phyloP scores from a whole-genome alignment of 2,797 vertebrate species.

The Ceryle rudis region DNA sequence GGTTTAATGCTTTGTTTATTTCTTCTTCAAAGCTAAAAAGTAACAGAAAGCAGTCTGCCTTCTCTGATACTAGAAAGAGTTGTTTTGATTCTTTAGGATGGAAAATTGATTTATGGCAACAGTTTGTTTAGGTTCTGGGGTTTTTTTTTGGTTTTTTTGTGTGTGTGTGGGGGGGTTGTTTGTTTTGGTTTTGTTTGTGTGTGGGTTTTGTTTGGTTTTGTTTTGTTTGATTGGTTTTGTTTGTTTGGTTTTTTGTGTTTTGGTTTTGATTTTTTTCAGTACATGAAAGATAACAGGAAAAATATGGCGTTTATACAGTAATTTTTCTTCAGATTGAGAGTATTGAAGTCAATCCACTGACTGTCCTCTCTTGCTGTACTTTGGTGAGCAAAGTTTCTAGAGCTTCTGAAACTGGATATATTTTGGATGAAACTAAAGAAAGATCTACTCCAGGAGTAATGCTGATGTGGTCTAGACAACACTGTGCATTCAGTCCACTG shows the following conservation, averaged over 20 bases:
- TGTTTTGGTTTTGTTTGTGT: no score
- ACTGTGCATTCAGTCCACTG: not conserved
- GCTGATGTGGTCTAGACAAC: not conserved
- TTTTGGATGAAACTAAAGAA: not conserved
- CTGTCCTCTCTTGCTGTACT: not conserved
- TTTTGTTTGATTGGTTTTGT: no score
- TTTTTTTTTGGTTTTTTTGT: no score
- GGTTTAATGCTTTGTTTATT: not conserved
- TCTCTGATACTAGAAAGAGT: not conserved
- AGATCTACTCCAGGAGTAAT: accelerated
- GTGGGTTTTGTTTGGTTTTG: no score
- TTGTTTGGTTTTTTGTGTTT: no score
- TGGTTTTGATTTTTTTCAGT: not conserved
- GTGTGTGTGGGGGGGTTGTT: no score
- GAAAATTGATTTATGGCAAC: not conserved
- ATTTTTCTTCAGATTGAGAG: not conserved
- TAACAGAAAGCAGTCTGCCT: not conserved
- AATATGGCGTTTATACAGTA: not conserved
- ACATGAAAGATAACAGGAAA: not conserved
- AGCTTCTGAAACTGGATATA: not conserved
- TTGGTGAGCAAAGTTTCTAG: not conserved
- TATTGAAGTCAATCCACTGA: not conserved
- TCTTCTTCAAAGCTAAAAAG: constrained; percentile 26
- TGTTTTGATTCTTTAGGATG: not conserved
- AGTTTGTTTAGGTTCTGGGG: no score